A percentile compares a stretch with the other conserved stretches of the same genome.
These are phyloP conservation scores for Chymomyza amoena DNA, from an alignment of 2,888 invertebrate genomes.

Conservation along the genomic window DNA sequence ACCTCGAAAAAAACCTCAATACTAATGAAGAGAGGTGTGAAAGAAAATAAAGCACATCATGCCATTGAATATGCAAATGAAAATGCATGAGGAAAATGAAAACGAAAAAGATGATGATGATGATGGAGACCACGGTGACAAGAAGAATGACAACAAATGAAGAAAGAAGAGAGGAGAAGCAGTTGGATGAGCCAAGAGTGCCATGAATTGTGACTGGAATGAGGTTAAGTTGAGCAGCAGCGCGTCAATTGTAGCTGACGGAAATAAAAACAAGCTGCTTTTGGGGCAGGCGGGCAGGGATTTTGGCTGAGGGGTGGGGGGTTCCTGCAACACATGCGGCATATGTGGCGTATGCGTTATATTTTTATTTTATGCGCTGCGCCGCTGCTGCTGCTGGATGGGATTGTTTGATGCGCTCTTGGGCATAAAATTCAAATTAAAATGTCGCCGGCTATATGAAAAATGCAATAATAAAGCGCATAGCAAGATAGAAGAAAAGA, in stretches of 20 bases:
- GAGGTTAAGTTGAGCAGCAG: conserved; percentile 66
- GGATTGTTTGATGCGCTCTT: conserved; percentile 44
- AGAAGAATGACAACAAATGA: neutral
- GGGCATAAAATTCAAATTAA: conserved; percentile 73
- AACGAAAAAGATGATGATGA: too few species aligned
- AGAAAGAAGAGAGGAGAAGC: neutral
- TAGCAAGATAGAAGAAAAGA: conserved; percentile 56
- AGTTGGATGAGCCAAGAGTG: neutral
- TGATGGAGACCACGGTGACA: neutral
- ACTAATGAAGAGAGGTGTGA: neutral
- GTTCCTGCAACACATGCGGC: neutral
- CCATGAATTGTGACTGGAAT: conserved; percentile 32
- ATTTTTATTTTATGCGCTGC: conserved; percentile 42
- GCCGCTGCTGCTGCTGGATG: too few species aligned
- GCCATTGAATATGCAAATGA: conserved; percentile 62
- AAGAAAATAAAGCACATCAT: conserved; percentile 12
- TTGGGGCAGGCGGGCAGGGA: conserved; percentile 25
- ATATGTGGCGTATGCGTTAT: conserved; percentile 52
- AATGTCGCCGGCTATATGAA: conserved; percentile 62
- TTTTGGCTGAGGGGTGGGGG: neutral
- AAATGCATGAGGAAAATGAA: conserved; percentile 49
- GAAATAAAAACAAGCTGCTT: conserved; percentile 71
- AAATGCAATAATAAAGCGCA: conserved; percentile 21
- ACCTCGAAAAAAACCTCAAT: neutral
- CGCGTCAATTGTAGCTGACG: conserved; percentile 71